Evolutionary conservation across 2,113 vertebrate species (phyloP), one percentile per base, ranked within the genome.

Genomic region (Poeciliopsis retropinna): DNA sequence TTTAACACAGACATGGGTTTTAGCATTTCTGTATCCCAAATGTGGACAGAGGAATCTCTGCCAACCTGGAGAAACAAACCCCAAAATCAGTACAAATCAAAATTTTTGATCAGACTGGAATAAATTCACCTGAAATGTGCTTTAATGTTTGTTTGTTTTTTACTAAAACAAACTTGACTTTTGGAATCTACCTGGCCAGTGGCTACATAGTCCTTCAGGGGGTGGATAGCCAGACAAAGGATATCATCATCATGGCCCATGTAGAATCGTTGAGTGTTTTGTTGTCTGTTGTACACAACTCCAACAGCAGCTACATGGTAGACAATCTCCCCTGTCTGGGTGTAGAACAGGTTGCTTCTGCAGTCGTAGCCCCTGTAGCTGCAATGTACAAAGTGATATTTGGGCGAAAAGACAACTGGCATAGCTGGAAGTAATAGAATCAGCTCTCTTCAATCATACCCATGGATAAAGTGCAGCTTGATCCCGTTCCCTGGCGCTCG

Each of bases 301-400:
- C 97, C 98, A 64, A 99, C 96, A 0, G 98, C 98, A 3, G 98
- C 98, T 64, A 98, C 98, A 0, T 99, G 98, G 93, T 99, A 99
- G 5, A 99, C 98, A 15, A 99, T 98, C 85, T 99, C 98, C 62
- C 98, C 98, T 0, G 95, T 97, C 93, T 99, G 98, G 64, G 98
- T 99, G 87, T 99, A 99, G 89, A 98, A 99, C 32, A 99, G 93
- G 89, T 99, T 99, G 94, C 96, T 99, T 27, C 98, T 95, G 85
- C 98, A 99, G 91, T 99, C 98, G 57, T 97, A 98, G 62, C 97
- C 98, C 88, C 98, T 95, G 95, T 99, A 99, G 90, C 98, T 99
- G 82, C 61, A 88, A 64, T 5, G 27, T 60, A 62, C 4, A 11
- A 5, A 70, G 1, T 32, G 3, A 61, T 7, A 5, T 7, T 60